These are phyloP conservation scores for Falco biarmicus DNA, from an alignment of 2,797 vertebrate genomes.

Conservation along the genomic window DNA sequence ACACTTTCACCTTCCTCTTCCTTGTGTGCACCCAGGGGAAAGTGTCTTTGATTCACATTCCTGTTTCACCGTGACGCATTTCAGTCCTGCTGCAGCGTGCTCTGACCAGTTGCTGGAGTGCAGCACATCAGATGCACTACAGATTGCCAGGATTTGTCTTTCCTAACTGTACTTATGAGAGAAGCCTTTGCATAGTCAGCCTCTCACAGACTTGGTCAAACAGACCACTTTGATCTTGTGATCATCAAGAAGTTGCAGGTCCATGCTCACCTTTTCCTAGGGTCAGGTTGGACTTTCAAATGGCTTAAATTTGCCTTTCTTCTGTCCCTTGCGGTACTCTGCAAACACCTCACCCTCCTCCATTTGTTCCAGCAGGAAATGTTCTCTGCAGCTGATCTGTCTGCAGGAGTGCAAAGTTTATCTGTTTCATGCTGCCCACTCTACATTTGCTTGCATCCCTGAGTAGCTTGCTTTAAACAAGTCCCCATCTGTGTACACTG, in stretches of 20 bases:
- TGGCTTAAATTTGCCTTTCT: neutral
- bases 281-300: neutral
- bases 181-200: neutral
- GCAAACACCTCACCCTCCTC: neutral
- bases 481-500: neutral
- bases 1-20: neutral
- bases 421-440: neutral
- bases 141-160: neutral
- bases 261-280: neutral
- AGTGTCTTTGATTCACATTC: neutral
- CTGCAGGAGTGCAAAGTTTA: neutral
- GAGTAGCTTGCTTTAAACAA: neutral
- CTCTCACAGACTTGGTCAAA: neutral
- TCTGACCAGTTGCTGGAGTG: rapidly evolving
- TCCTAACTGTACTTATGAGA: neutral
- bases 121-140: rapidly evolving
- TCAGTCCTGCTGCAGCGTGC: neutral
- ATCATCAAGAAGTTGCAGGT: neutral
- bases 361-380: neutral
- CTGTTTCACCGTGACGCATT: rapidly evolving
- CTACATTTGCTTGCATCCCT: neutral
- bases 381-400: neutral
- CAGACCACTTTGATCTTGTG: neutral
- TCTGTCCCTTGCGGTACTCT: neutral
- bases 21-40: neutral